Conservation (phyloP, 2,888 invertebrate genomes). For the Orchesella flavescens region DNA sequence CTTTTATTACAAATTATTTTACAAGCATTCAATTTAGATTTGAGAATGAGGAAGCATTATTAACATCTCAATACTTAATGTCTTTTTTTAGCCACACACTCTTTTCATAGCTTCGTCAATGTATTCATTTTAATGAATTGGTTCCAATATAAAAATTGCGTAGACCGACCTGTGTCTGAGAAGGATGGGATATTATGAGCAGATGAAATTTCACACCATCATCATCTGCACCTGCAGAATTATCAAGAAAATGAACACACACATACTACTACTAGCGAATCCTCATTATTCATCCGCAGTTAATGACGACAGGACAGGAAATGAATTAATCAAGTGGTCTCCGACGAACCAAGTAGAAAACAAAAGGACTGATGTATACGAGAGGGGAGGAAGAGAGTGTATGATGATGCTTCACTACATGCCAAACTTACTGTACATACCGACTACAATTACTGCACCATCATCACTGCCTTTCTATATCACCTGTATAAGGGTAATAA, state of each 20-base stretch:
- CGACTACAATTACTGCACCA: neutral
- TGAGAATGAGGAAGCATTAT: no score
- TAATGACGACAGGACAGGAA: slow-evolving; percentile 28
- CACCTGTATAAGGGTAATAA: neutral
- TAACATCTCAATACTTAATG: no score
- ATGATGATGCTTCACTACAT: neutral
- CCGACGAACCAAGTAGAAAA: slow-evolving; percentile 1
- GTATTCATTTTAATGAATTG: neutral
- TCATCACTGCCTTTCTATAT: neutral
- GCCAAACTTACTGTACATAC: neutral
- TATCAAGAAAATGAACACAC: no score
- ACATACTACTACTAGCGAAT: neutral
- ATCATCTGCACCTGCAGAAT: neutral
- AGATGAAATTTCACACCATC: neutral
- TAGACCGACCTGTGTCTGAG: neutral
- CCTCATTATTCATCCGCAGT: neutral
- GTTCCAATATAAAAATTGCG: neutral
- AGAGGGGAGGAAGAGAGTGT: neutral
- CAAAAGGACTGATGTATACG: neutral
- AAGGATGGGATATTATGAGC: neutral
- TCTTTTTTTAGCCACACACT: no score
- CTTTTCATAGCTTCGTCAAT: neutral
- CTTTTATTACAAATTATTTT: no score
- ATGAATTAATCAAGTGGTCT: slow-evolving; percentile 25
- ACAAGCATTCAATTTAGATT: no score